These are phyloP conservation scores for Phaethon lepturus DNA, from an alignment of 2,113 vertebrate species.

Conservation along the genomic window DNA sequence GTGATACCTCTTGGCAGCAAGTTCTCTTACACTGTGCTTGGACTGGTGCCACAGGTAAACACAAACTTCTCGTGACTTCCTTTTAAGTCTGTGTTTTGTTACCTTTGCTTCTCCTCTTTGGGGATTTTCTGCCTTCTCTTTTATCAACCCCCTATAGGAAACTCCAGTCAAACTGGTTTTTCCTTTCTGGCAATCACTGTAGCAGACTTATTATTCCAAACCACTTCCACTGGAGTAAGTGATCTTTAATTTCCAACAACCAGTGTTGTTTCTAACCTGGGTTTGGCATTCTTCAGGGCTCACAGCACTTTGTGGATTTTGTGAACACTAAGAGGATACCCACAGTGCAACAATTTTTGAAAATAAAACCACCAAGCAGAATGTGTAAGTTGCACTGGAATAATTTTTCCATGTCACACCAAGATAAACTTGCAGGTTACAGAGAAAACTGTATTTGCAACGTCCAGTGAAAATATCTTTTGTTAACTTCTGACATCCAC, in stretches of 20 bases:
- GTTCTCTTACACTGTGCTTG: background rate
- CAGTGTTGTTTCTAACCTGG: background rate
- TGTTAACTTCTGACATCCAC: background rate
- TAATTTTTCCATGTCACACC: background rate
- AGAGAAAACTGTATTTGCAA: background rate
- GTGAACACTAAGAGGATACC: background rate
- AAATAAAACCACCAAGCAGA: background rate
- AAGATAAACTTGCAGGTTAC: background rate
- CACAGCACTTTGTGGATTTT: background rate
- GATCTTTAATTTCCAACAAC: background rate
- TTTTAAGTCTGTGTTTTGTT: conserved; percentile 16
- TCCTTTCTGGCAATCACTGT: background rate
- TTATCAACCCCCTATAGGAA: background rate
- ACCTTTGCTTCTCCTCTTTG: conserved; percentile 19
- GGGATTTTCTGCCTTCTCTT: conserved; percentile 43
- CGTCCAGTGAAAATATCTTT: background rate
- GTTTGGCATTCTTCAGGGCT: background rate
- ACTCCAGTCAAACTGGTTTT: conserved; percentile 54
- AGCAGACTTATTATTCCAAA: background rate
- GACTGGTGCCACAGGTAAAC: conserved; percentile 25
- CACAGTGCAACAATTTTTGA: background rate
- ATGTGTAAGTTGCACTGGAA: background rate
- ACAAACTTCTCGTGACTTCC: background rate
- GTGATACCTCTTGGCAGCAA: background rate
- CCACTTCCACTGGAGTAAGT: background rate